These are phyloP conservation scores for Tenthredo amoena DNA, from an alignment of 2,888 invertebrate species.

Conservation along the genomic window DNA sequence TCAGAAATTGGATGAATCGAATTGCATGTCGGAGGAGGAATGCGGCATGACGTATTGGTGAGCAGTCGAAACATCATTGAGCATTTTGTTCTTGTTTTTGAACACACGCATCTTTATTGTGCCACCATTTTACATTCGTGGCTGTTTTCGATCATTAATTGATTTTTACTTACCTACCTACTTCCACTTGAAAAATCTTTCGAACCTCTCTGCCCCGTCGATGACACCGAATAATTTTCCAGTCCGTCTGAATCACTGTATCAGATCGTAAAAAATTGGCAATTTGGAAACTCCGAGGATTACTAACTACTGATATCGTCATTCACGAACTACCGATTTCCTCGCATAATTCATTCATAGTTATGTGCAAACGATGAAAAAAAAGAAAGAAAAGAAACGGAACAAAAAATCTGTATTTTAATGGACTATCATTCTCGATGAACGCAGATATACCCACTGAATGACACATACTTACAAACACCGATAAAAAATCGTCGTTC, in stretches of 20 bases:
- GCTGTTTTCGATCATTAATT: background rate
- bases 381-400: background rate
- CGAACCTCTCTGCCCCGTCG: background rate
- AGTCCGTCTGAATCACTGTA: background rate
- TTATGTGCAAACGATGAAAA: background rate
- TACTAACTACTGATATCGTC: background rate
- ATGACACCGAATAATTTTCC: background rate
- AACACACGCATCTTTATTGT: background rate
- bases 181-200: background rate
- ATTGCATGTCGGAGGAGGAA: background rate
- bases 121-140: background rate
- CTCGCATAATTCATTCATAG: background rate
- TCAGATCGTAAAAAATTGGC: background rate
- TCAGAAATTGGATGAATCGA: background rate
- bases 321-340: background rate
- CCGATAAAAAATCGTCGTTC: background rate
- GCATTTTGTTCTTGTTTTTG: background rate
- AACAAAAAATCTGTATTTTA: background rate
- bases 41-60: background rate
- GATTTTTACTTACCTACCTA: background rate
- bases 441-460: constrained; percentile 2
- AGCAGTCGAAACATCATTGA: background rate
- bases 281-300: background rate
- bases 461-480: background rate
- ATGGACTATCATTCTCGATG: background rate